Base-by-base conservation (phyloP, 2,888 invertebrate species). In the Ichneumoninae sp. region DNA sequence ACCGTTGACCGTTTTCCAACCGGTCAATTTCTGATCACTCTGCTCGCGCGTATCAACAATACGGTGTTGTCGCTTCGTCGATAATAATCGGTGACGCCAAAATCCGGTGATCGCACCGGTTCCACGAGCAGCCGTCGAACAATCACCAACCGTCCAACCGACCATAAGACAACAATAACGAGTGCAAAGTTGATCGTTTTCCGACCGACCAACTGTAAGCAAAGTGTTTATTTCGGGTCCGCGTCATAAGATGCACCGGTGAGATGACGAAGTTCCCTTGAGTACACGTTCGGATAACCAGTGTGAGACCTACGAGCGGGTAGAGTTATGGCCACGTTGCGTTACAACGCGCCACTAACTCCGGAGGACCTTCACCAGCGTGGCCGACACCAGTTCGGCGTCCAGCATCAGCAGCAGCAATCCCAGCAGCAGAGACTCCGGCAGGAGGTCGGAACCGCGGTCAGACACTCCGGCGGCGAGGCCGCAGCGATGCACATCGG, bases 341-440 rank as follows among this genome's bases (percentile, higher is more conserved):
- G 92, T 87, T 93, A 91, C 89, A 92, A 92, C 89, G 86, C 90
- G 26, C 91, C 91, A 82, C 88, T 90, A 69, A 89, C 90, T 52
- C 84, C 90, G 47, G 92, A 92, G 44, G 91, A 92, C 26, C 86
- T 91, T 52, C 91, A 91, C 60, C 90, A 91, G 70, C 89, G 86
- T 50, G 83, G 89, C 66, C 86, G 90, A 60, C 88, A 88, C 33
- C 79, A 88, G 2, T 91, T 91, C 62, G 89, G 88, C 8, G 86
- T 91, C 19, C 91, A 90, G 0, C 88, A 83, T 22, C 82, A 80
- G 6, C 72, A 72, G n/a, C 74, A 66, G 60, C 86, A 40, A 33
- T 50, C 54, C 68, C 80, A 65, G 57, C 65, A 26, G 74, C 82
- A 69, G 60, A 65, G 78, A 62, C 22, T 33, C 3, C 77, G 77